Conservation (phyloP, 1,140 invertebrate genomes). For the Drosophila pachea region DNA sequence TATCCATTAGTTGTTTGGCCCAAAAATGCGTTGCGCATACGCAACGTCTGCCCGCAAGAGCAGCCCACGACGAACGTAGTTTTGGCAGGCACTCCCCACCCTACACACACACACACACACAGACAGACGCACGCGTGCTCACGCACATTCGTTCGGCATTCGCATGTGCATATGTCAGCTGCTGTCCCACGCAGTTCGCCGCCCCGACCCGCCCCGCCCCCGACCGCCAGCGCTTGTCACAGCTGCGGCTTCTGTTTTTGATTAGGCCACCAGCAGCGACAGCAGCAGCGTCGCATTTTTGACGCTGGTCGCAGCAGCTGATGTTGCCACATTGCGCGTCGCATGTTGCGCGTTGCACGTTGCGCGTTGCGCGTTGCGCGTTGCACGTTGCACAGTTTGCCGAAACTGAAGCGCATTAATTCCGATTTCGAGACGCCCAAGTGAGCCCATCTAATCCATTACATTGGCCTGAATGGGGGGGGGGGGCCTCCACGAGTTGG, state of each 20-base stretch:
- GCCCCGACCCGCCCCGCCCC: constrained; percentile 15
- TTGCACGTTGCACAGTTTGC: background rate
- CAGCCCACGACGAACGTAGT: background rate
- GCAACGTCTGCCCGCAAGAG: constrained; percentile 52
- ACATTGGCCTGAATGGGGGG: no score
- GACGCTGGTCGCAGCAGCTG: background rate
- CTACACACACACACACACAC: background rate
- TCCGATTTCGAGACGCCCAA: background rate
- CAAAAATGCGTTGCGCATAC: constrained; percentile 70
- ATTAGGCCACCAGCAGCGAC: constrained; percentile 54
- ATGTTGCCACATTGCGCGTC: constrained; percentile 2
- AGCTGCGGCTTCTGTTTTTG: constrained; percentile 72
- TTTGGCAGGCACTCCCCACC: no score
- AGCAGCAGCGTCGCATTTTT: background rate
- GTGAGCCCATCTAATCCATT: no score
- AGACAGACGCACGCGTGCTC: constrained; percentile 3
- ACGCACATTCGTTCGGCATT: background rate
- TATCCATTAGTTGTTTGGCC: constrained; percentile 70
- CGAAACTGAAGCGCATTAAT: background rate
- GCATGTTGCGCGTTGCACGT: constrained; percentile 14
- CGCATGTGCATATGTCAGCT: constrained; percentile 32
- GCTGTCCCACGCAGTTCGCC: background rate
- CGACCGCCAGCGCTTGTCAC: constrained; percentile 39
- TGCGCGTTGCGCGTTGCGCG: no score
- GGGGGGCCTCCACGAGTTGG: no score